Percentiles rank a stretch among this genome's conserved stretches.
Evolutionary conservation across 92 coral and sea anemone genomes (phyloP).

Genomic region (Metridium senile): DNA sequence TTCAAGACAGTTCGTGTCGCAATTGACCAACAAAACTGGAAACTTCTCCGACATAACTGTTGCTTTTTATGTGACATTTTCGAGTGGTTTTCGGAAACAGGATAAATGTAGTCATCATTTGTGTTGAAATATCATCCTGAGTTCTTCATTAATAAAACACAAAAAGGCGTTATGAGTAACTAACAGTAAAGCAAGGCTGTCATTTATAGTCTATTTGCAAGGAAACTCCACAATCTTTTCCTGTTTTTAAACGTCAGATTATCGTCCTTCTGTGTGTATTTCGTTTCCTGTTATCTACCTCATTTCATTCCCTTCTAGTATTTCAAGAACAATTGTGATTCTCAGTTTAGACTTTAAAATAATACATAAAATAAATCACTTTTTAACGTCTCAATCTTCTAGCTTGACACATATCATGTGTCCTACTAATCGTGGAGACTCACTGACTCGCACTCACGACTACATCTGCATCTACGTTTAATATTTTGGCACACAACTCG

Average conservation of each 20-base stretch:
- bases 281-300: neutral
- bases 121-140: slow-evolving; percentile 7
- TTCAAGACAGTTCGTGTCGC: no score
- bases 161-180: no score
- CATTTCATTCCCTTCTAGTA: neutral
- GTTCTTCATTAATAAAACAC: no score
- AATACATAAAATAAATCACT: no score
- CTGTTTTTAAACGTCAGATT: neutral
- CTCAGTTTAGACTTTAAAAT: neutral
- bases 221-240: neutral
- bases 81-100: neutral
- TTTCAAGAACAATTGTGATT: no score
- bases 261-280: neutral
- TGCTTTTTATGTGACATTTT: neutral
- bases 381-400: no score
- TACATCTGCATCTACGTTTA: no score
- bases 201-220: neutral
- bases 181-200: no score
- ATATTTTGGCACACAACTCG: no score
- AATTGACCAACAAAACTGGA: neutral
- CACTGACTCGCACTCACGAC: no score
- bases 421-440: no score
- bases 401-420: no score
- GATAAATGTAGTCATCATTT: neutral
- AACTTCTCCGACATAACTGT: neutral